Conservation (phyloP, 1,140 invertebrate genomes). For the Sitodiplosis mosellana region DNA sequence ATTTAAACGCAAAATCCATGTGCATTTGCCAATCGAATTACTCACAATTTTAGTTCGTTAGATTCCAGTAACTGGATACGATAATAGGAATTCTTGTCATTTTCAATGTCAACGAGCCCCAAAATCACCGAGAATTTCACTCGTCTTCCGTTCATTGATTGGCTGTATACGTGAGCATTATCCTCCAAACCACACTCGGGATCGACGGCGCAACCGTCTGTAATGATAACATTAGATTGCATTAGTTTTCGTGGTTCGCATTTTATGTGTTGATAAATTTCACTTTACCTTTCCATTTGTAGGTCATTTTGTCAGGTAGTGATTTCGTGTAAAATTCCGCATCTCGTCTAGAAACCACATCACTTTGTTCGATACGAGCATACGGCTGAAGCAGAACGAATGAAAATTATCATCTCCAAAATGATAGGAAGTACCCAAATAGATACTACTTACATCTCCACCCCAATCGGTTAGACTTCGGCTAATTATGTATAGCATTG, state of each 20-base stretch:
- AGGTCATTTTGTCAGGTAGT: no score
- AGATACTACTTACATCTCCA: conserved; percentile 30
- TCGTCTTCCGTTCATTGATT: conserved; percentile 22
- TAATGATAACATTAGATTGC: neutral
- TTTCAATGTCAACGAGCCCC: conserved; percentile 66
- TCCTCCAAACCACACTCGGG: conserved; percentile 71
- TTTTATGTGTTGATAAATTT: no score
- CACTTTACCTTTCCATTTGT: no score
- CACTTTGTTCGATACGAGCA: no score
- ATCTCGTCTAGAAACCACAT: no score
- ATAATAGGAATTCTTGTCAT: conserved; percentile 84
- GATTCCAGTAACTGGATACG: conserved; percentile 79
- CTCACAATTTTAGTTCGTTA: conserved; percentile 42
- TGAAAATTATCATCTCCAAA: no score
- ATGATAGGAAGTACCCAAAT: conserved; percentile 1
- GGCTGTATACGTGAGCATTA: conserved; percentile 59
- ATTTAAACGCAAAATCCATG: conserved; percentile 3
- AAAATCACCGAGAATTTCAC: conserved; percentile 65
- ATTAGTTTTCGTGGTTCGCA: no score
- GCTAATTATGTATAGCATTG: conserved; percentile 43
- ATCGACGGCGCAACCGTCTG: conserved; percentile 69
- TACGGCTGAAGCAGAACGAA: no score
- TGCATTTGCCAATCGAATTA: neutral
- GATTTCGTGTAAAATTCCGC: no score
- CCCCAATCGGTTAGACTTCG: conserved; percentile 69